phyloP scores from a whole-genome alignment of 2,888 invertebrate genomes.

The Sphinx pinastri region DNA sequence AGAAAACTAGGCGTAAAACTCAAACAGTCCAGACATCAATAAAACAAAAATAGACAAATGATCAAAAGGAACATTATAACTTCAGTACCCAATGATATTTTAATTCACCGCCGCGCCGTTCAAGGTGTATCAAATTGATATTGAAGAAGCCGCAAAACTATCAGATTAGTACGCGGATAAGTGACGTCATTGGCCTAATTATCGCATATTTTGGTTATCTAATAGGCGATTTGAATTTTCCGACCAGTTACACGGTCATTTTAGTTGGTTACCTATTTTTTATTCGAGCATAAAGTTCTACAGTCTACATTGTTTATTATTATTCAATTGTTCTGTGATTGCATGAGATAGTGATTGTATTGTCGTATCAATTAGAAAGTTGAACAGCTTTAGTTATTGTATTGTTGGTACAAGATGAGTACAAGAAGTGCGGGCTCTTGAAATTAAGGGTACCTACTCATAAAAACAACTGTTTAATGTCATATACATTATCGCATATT shows the following conservation, averaged over 20 bases:
- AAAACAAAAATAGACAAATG: not conserved
- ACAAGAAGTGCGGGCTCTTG: too few species aligned
- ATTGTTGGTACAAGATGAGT: too few species aligned
- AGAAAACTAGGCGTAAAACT: not conserved
- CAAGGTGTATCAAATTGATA: constrained; percentile 14
- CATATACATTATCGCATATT: too few species aligned
- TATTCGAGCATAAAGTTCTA: not conserved
- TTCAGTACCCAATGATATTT: not conserved
- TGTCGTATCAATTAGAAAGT: too few species aligned
- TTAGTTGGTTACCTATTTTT: not conserved
- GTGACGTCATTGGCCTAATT: constrained; percentile 22
- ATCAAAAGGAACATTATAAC: not conserved
- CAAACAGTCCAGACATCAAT: not conserved
- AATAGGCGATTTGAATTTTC: not conserved
- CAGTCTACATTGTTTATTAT: too few species aligned
- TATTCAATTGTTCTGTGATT: too few species aligned
- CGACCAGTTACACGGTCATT: not conserved
- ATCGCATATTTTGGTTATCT: constrained; percentile 3
- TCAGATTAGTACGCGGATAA: constrained; percentile 15
- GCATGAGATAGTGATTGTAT: too few species aligned
- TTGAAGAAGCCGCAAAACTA: constrained; percentile 12
- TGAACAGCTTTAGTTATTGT: too few species aligned
- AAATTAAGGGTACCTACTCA: too few species aligned
- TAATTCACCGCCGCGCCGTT: not conserved
- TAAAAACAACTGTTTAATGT: too few species aligned